Base-by-base conservation (phyloP, 2,888 invertebrate species). In the Hirtodrosophila alboralis region DNA sequence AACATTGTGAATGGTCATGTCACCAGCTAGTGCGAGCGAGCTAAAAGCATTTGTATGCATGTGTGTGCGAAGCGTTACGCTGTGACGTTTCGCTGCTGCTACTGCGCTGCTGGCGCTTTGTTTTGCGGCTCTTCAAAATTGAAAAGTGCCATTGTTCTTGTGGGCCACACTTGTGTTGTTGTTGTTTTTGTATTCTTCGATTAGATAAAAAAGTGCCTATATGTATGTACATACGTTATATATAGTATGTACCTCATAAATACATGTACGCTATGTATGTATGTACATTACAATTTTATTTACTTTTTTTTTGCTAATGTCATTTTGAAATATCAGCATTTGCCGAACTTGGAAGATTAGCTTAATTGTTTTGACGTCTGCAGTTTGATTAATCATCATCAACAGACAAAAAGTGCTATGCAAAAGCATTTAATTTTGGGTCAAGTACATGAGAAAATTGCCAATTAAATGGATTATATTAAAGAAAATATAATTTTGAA, bases 1-100 rank as follows among this genome's bases (percentile, higher is more conserved):
- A 84, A 54, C 83, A 57, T 81, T 75, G 78, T 71, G 85, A 85
- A 75, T 84, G 85, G 58, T 76, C 72, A 62, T 75, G 71, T 56
- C 49, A 33, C 44, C 51, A 43, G 26, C 44, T 44, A 44, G 38
- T 59, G 56, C 28, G 45, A 67, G 34, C 45, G 23, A 13, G 12
- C 18, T 7, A 13, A 12, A 30, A 37, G 30, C n/a, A 48, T 44
- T 59, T 27, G 12, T 33, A 18, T 13, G 27, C 41, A 21, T 21
- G 28, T 41, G 23, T 23, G 34, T 33, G 43, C 44, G 30, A 36
- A 48, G 28, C 31, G 31, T 8, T 16, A 33, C 54, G 56, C 47
- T 33, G 45, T 47, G 40, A 36, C 44, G 43, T 33, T 49, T 47
- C 44, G 65, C 40, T 40, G 40, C 47, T 70, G 49, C 51, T 41